Base-by-base conservation (phyloP, 2,888 invertebrate genomes). In the Allacma fusca region DNA sequence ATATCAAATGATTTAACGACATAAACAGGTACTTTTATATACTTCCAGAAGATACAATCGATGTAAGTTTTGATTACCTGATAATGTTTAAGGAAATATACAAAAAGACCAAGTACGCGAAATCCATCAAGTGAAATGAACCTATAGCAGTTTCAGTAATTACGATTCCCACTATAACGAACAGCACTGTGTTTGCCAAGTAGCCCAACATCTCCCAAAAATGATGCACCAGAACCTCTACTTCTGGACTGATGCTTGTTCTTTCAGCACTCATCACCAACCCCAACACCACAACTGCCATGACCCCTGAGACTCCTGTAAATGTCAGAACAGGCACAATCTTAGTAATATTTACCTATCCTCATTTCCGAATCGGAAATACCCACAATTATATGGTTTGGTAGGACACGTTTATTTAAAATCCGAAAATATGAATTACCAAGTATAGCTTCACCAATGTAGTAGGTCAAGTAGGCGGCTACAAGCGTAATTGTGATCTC, bases 131-230 rank as follows among this genome's bases (percentile, higher is more conserved):
- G 28, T 88, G 86, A 16, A 89, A 87, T 71, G 88, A 86, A 59
- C 87, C 87, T 21, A 89, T 86, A n/a, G 86, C 87, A 79, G 87
- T 89, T 82, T 90, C 89, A 64, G 90, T 88, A 28, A 91, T 90
- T 44, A 90, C 89, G 19, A 91, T 89, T 0, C 91, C 91, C 0
- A 90, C 89, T 85, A 91, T 88, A 0, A 91, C 89, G 80, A 91
- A 91, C 57, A 91, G 88, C 16, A 91, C 84, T 0, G 90, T 90
- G 82, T 91, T 91, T 16, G 88, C 87, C 79, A 88, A 85, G 80
- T 88, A 88, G 12, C 87, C 86, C 79, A 88, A 79, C 76, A 87
- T 86, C 81, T 88, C 86, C 84, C 84, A 84, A 78, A 88, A 88
- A 85, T 87, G 87, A 83, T 87, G 86, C 19, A 88, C 83, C 43